Conservation (phyloP, 2,113 vertebrate species). For the Anguilla japonica region DNA sequence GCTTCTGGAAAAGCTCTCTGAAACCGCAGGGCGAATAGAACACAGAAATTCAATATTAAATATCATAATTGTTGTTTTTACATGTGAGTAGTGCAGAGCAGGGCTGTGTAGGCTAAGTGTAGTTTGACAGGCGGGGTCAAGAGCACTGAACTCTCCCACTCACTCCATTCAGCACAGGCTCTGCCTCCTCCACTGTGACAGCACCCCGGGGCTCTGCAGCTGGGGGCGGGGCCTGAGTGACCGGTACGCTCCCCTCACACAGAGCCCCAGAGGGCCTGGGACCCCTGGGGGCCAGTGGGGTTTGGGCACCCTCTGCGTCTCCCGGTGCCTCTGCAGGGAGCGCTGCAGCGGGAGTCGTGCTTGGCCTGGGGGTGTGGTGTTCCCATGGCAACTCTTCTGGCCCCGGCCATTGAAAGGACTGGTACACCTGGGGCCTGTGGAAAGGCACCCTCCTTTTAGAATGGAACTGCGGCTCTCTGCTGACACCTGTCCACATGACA, state of each 20-base stretch:
- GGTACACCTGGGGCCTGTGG: conserved; percentile 69
- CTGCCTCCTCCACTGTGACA: conserved; percentile 22
- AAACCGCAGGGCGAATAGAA: too few species aligned
- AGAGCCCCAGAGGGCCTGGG: conserved; percentile 46
- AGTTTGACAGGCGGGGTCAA: background rate
- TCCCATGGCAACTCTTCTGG: background rate
- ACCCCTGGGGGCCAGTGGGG: conserved; percentile 55
- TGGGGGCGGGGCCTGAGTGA: conserved; percentile 17
- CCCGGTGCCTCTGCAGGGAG: conserved; percentile 1
- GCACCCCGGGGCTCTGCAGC: background rate
- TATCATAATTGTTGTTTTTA: too few species aligned
- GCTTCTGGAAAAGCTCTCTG: too few species aligned
- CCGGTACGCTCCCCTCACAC: conserved; percentile 45
- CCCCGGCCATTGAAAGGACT: conserved; percentile 74
- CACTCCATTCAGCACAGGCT: conserved; percentile 32
- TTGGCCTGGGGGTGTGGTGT: background rate
- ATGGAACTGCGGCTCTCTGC: conserved; percentile 79
- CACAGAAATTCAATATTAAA: too few species aligned
- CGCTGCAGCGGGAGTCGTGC: conserved; percentile 25
- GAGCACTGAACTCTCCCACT: conserved; percentile 13
- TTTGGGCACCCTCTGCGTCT: conserved; percentile 35
- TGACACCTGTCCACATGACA: conserved; percentile 65
- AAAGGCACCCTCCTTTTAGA: conserved; percentile 78
- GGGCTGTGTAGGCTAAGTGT: background rate
- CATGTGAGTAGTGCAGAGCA: background rate